A percentile compares a stretch with the other conserved stretches of the same genome.
These are phyloP conservation scores for Limanda limanda DNA, from an alignment of 2,113 vertebrate genomes.

Conservation along the genomic window DNA sequence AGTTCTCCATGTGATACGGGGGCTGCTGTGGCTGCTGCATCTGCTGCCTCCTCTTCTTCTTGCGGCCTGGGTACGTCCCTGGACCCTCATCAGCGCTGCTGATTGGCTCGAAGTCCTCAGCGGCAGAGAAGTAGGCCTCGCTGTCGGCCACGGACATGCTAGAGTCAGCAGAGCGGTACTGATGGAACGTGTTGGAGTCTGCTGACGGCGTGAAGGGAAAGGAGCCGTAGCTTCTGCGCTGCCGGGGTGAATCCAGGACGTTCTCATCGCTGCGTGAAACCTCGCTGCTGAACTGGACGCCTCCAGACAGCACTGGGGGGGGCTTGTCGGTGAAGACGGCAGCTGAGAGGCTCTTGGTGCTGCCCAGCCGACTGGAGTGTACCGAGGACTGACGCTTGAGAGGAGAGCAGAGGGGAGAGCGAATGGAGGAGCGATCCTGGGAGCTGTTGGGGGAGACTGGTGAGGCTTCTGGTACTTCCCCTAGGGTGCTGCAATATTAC, in stretches of 20 bases:
- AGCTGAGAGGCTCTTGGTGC: conserved; percentile 95
- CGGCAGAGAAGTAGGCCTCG: conserved; percentile 97
- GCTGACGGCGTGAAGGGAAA: conserved; percentile 96
- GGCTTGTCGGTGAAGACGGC: conserved; percentile 93
- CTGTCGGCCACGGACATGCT: conserved; percentile 98
- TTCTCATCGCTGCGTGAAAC: conserved; percentile 97
- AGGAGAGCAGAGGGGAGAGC: conserved; percentile 92
- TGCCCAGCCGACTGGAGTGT: conserved; percentile 92
- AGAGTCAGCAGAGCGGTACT: conserved; percentile 96
- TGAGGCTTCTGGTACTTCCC: conserved; percentile 84
- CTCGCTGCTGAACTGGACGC: conserved; percentile 95
- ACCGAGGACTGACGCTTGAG: conserved; percentile 92
- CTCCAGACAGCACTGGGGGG: conserved; percentile 81
- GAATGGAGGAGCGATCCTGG: conserved; percentile 86
- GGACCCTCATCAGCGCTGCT: conserved; percentile 96
- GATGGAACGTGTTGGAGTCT: conserved; percentile 96
- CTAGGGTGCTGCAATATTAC: conserved; percentile 75
- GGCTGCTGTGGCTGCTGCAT: conserved; percentile 86
- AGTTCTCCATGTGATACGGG: conserved; percentile 84
- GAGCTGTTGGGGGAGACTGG: conserved; percentile 86
- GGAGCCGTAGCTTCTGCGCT: conserved; percentile 95
- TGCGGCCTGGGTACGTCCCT: conserved; percentile 95
- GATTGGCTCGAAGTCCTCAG: conserved; percentile 96
- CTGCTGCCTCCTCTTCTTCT: conserved; percentile 89
- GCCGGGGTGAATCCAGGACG: conserved; percentile 93